phyloP scores from a whole-genome alignment of 2,888 invertebrate genomes.

The Coenonympha arcania region DNA sequence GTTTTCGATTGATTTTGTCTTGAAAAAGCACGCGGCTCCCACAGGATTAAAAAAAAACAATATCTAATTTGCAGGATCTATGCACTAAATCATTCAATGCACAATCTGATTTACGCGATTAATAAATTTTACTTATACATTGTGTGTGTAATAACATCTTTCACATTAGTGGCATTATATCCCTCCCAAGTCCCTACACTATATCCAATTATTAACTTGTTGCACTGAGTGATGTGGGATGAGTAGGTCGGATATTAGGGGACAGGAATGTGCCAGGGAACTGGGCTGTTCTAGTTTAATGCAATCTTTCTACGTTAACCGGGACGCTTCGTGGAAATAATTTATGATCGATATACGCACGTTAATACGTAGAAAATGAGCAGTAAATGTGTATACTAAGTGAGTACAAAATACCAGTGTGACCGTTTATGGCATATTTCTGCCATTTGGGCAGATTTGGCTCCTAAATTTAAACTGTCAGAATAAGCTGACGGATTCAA shows the following conservation, averaged over 20 bases:
- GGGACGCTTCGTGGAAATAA: background rate
- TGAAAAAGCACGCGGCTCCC: too few relatives aligned
- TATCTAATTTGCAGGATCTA: too few relatives aligned
- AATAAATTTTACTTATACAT: background rate
- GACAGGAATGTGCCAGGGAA: constrained; percentile 58
- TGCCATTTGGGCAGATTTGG: too few relatives aligned
- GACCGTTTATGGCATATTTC: too few relatives aligned
- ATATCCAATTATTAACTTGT: constrained; percentile 9
- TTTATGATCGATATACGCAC: background rate
- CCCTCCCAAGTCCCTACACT: background rate
- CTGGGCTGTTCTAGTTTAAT: constrained; percentile 43
- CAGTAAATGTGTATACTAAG: too few relatives aligned
- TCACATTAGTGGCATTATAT: background rate
- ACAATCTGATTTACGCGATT: too few relatives aligned
- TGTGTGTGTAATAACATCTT: background rate
- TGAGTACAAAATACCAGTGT: too few relatives aligned
- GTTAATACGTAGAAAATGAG: background rate
- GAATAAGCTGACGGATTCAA: too few relatives aligned
- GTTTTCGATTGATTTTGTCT: too few relatives aligned
- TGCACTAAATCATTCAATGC: too few relatives aligned
- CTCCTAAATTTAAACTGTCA: too few relatives aligned
- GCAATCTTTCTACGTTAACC: constrained; percentile 32
- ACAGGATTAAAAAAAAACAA: too few relatives aligned
- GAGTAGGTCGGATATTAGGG: constrained; percentile 65
- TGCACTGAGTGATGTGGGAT: constrained; percentile 27